A percentile compares a stretch with the other conserved stretches of the same genome.
Conservation (phyloP, 2,797 vertebrate genomes). For the Loriculus beryllinus region DNA sequence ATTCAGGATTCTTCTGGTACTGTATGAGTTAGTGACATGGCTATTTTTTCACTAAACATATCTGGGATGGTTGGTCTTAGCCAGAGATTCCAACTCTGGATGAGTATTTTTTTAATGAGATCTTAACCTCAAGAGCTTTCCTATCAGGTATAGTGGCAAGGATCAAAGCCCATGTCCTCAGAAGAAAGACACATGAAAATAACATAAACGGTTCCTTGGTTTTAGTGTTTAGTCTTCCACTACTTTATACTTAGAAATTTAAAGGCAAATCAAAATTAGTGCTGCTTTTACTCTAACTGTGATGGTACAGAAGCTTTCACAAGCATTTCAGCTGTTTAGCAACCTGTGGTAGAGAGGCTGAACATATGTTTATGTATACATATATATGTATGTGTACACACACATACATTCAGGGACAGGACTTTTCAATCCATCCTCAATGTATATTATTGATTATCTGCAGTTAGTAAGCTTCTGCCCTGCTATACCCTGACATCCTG, state of each 20-base stretch:
- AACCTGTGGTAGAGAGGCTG: neutral
- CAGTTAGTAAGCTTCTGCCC: neutral
- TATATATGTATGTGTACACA: neutral
- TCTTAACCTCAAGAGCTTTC: neutral
- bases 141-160: accelerated
- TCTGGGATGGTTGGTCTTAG: neutral
- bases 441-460: neutral
- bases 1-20: neutral
- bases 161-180: neutral
- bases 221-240: neutral
- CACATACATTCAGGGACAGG: neutral
- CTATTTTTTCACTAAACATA: neutral
- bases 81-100: neutral
- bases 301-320: neutral
- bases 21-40: neutral
- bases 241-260: accelerated
- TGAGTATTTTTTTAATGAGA: neutral
- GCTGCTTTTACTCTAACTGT: neutral
- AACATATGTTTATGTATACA: neutral
- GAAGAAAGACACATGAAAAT: neutral
- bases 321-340: neutral
- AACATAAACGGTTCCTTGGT: neutral
- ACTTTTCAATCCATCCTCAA: neutral
- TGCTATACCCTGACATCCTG: neutral
- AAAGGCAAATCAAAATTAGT: neutral